Percentiles rank a stretch among this genome's conserved stretches.
Evolutionary conservation across 2,888 invertebrate genomes (phyloP).

Genomic region (Drosophila emarginata): DNA sequence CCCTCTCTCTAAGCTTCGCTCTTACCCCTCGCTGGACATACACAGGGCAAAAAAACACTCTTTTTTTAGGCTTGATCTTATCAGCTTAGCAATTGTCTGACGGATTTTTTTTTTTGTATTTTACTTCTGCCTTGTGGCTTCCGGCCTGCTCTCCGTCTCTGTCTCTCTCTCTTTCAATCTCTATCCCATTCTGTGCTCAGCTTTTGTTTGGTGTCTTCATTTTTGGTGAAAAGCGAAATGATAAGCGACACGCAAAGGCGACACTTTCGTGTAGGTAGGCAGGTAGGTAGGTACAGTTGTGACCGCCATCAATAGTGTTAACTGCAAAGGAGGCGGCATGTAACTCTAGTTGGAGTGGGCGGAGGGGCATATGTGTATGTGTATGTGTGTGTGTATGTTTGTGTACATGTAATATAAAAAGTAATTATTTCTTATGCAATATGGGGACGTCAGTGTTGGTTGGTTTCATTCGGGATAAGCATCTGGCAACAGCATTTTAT

Average conservation of each 20-base stretch:
- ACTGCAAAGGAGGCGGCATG: slow-evolving; percentile 34
- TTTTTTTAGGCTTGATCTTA: slow-evolving; percentile 61
- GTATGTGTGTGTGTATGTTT: slow-evolving; percentile 68
- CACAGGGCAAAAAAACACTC: slow-evolving; percentile 51
- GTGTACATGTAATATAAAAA: slow-evolving; percentile 75
- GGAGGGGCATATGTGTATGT: slow-evolving; percentile 25
- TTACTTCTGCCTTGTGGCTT: slow-evolving; percentile 18
- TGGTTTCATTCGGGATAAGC: slow-evolving; percentile 51
- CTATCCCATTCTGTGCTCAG: slow-evolving; percentile 38
- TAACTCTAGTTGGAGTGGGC: background rate
- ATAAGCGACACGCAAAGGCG: slow-evolving; percentile 72
- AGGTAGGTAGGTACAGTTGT: slow-evolving; percentile 1
- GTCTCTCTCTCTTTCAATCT: slow-evolving; percentile 31
- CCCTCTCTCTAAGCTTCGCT: slow-evolving; percentile 5
- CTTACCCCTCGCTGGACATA: slow-evolving; percentile 25
- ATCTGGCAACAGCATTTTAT: slow-evolving; percentile 75
- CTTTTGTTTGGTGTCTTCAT: slow-evolving; percentile 67
- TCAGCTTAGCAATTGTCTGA: slow-evolving; percentile 69
- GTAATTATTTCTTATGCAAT: slow-evolving; percentile 76
- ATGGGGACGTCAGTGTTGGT: slow-evolving; percentile 42
- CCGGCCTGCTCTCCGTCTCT: slow-evolving; percentile 12
- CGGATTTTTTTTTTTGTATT: slow-evolving; percentile 35
- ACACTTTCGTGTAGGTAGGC: slow-evolving; percentile 25
- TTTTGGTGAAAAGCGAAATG: slow-evolving; percentile 43
- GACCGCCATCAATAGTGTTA: slow-evolving; percentile 70